Percentiles rank a stretch among this genome's conserved stretches.
Evolutionary conservation across 2,797 vertebrate genomes (phyloP).

Genomic region (Champsocephalus esox): DNA sequence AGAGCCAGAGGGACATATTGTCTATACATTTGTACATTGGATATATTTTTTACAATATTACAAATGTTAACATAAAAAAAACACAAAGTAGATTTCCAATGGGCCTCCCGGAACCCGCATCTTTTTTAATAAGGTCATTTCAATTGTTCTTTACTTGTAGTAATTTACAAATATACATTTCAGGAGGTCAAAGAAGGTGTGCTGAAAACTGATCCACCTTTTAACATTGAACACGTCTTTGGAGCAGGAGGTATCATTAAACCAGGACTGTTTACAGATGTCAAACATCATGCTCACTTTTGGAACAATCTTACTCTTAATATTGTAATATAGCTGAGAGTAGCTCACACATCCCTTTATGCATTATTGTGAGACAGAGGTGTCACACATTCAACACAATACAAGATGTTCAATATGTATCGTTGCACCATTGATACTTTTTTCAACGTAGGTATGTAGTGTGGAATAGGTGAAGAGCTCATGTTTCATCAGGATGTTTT

Average conservation of each 20-base stretch:
- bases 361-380: background rate
- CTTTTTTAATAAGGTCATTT: slow-evolving; percentile 1
- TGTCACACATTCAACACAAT: background rate
- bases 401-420: too few relatives aligned
- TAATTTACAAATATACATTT: slow-evolving; percentile 30
- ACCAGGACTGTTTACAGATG: too few relatives aligned
- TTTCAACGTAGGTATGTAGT: too few relatives aligned
- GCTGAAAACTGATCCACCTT: background rate
- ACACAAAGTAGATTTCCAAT: slow-evolving; percentile 7
- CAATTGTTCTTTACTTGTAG: slow-evolving; percentile 18
- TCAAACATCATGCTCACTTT: too few relatives aligned
- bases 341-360: background rate
- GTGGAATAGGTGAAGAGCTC: background rate
- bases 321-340: too few relatives aligned
- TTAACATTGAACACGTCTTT: background rate
- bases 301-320: too few relatives aligned
- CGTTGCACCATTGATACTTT: too few relatives aligned
- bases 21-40: slow-evolving; percentile 10
- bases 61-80: slow-evolving; percentile 6
- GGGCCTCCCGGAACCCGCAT: too few relatives aligned
- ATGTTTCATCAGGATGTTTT: slow-evolving; percentile 2
- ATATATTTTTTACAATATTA: background rate
- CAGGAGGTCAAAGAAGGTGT: slow-evolving; percentile 5
- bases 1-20: slow-evolving; percentile 46
- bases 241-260: background rate